phyloP scores from a whole-genome alignment of 2,797 vertebrate genomes.

The Acrossocheilus wenchowensis region DNA sequence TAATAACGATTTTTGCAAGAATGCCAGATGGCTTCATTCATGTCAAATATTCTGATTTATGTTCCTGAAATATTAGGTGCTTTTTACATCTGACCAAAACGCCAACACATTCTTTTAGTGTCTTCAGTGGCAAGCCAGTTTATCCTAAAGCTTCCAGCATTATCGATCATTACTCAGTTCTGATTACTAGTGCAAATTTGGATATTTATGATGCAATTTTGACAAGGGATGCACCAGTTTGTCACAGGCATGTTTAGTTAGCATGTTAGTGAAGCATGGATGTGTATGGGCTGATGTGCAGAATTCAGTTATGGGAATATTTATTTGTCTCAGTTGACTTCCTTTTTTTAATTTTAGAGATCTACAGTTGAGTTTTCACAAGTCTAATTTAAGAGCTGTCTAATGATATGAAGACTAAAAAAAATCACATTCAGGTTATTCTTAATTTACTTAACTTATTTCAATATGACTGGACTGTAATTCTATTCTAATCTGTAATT shows the following conservation, averaged over 20 bases:
- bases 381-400: background rate
- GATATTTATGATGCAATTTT: background rate
- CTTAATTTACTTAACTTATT: background rate
- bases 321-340: background rate
- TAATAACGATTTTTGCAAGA: background rate
- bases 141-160: background rate
- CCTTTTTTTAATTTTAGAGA: conserved; percentile 6
- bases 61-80: background rate
- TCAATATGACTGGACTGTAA: background rate
- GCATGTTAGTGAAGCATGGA: background rate
- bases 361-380: background rate
- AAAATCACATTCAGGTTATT: background rate
- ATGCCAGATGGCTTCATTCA: background rate
- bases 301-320: background rate
- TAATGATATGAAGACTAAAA: background rate
- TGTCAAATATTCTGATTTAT: background rate
- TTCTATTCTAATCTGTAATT: background rate
- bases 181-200: background rate
- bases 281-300: background rate
- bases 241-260: background rate
- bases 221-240: background rate
- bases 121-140: background rate
- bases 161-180: background rate
- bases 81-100: background rate
- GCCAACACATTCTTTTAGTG: background rate